Percentiles rank a stretch among this genome's conserved stretches.
phyloP scores from a whole-genome alignment of 2,888 invertebrate species.

The Cosmia pyralina region DNA sequence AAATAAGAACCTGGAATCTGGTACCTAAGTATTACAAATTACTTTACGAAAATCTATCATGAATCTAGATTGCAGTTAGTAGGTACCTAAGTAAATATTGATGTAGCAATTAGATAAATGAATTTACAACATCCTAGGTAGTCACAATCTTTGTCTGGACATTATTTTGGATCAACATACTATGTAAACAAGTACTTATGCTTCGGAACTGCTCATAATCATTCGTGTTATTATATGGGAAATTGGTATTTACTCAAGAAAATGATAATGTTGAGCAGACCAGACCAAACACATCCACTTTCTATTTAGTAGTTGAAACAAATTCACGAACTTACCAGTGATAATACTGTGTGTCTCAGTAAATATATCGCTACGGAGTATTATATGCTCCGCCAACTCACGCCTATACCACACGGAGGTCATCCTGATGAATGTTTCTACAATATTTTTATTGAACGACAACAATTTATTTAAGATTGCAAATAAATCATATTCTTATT shows the following conservation, averaged over 20 bases:
- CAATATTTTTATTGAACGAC: background rate
- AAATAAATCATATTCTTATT: conserved; percentile 16
- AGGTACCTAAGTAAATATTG: background rate
- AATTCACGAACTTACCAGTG: conserved; percentile 77
- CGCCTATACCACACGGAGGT: conserved; percentile 81
- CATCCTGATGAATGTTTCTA: conserved; percentile 68
- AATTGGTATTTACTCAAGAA: background rate
- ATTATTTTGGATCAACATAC: background rate
- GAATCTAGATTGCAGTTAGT: background rate
- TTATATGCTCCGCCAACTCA: conserved; percentile 82
- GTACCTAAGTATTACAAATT: no score
- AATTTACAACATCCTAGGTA: background rate
- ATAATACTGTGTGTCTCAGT: conserved; percentile 84
- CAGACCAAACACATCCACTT: background rate
- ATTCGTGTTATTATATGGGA: background rate
- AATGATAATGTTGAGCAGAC: background rate
- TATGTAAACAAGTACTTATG: background rate
- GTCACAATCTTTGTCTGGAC: background rate
- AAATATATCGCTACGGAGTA: conserved; percentile 82
- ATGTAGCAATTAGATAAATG: background rate
- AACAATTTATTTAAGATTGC: background rate
- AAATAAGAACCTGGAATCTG: background rate
- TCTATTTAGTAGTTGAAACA: background rate
- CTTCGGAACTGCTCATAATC: background rate
- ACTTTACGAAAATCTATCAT: background rate